These are phyloP conservation scores for Beaufortia kweichowensis DNA, from an alignment of 2,113 vertebrate genomes.

Conservation along the genomic window DNA sequence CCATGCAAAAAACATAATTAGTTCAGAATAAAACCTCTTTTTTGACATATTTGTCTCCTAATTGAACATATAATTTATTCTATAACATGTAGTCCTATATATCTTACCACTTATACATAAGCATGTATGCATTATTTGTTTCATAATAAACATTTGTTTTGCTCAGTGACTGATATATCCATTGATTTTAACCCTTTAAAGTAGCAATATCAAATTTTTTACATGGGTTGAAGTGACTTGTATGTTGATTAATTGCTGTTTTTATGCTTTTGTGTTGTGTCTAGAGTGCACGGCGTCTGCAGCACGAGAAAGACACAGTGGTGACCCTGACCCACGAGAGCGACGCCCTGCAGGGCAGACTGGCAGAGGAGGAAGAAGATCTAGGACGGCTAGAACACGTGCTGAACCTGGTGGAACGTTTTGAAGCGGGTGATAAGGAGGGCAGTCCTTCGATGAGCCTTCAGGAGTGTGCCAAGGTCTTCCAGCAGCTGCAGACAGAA, in stretches of 20 bases:
- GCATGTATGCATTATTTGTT: background rate
- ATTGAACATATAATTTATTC: too few relatives aligned
- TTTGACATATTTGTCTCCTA: too few relatives aligned
- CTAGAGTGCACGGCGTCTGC: constrained; percentile 89
- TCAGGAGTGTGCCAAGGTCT: constrained; percentile 85
- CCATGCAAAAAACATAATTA: too few relatives aligned
- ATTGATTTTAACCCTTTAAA: too few relatives aligned
- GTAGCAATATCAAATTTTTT: too few relatives aligned
- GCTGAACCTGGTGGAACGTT: constrained; percentile 86
- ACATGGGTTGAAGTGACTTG: too few relatives aligned
- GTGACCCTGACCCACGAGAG: constrained; percentile 89
- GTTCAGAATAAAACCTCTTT: too few relatives aligned
- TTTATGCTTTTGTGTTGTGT: too few relatives aligned
- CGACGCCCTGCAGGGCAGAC: constrained; percentile 77
- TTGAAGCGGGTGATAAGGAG: constrained; percentile 76
- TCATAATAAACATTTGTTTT: background rate
- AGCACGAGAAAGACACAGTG: constrained; percentile 92
- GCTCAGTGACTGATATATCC: too few relatives aligned
- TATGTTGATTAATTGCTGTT: too few relatives aligned
- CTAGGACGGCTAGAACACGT: constrained; percentile 87
- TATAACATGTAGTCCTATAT: background rate
- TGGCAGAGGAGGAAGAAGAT: constrained; percentile 77
- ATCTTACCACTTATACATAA: too few relatives aligned
- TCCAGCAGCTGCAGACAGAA: constrained; percentile 89
- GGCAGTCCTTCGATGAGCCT: constrained; percentile 70